Evolutionary conservation across 2,113 vertebrate genomes (phyloP).

Genomic region (Grammomys dolichurus): DNA sequence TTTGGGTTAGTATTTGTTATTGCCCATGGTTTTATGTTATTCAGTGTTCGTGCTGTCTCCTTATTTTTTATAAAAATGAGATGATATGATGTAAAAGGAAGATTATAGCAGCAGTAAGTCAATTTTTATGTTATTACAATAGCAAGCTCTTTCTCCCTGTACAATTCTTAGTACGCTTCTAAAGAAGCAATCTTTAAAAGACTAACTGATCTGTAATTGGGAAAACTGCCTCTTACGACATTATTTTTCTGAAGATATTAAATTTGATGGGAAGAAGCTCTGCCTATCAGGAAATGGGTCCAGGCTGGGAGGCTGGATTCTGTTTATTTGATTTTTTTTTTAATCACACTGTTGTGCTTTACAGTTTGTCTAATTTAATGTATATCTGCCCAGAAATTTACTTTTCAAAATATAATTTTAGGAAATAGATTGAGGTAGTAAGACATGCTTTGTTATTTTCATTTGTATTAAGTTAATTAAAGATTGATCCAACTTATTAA

Average conservation of each 20-base stretch:
- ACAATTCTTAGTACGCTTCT: neutral
- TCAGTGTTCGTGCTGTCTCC: neutral
- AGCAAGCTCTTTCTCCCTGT: neutral
- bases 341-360: neutral
- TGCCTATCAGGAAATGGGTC: neutral
- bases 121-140: neutral
- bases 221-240: neutral
- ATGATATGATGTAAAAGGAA: neutral
- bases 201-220: neutral
- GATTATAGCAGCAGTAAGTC: neutral
- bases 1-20: slow-evolving; percentile 53
- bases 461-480: slow-evolving; percentile 53
- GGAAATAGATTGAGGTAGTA: neutral
- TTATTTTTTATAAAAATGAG: slow-evolving; percentile 45
- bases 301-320: neutral
- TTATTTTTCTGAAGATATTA: slow-evolving; percentile 24
- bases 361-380: neutral
- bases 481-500: slow-evolving; percentile 8
- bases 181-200: neutral
- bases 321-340: neutral
- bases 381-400: slow-evolving; percentile 38
- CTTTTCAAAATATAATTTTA: slow-evolving; percentile 14
- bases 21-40: neutral
- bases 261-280: neutral
- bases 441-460: neutral